Evolutionary conservation across 37 sponge, comb jelly and placozoan genomes (phyloP).

Genomic region (Petrosia ficiformis): DNA sequence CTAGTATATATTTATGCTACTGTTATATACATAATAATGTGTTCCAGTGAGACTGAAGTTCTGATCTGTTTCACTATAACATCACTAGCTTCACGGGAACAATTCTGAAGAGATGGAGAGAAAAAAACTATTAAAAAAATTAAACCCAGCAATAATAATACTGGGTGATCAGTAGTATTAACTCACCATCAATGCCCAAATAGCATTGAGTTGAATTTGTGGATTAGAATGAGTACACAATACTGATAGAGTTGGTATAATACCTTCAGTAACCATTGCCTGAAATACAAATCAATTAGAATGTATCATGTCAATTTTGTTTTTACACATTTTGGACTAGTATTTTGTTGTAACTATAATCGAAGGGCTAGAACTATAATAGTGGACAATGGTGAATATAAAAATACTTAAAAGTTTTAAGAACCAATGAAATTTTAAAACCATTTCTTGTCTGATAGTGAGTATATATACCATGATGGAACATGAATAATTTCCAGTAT

Average conservation of each 20-base stretch:
- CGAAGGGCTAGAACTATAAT: neutral
- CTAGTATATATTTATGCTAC: neutral
- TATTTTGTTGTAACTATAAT: neutral
- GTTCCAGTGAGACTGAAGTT: neutral
- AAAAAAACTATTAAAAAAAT: too few relatives aligned
- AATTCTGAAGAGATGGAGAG: too few relatives aligned
- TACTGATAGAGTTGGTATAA: neutral
- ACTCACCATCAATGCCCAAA: constrained; percentile 56
- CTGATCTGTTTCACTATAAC: neutral
- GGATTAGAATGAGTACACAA: constrained; percentile 26
- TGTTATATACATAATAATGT: neutral
- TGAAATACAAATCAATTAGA: neutral
- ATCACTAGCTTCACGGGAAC: neutral
- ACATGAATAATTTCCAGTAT: neutral
- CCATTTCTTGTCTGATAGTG: neutral
- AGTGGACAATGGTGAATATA: too few relatives aligned
- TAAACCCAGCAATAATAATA: too few relatives aligned
- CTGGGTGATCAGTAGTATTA: neutral
- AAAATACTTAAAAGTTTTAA: too few relatives aligned
- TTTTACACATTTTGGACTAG: neutral
- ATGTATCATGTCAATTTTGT: neutral
- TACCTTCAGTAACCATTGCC: constrained; percentile 37
- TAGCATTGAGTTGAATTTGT: constrained; percentile 24
- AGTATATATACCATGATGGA: neutral
- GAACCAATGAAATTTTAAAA: too few relatives aligned